These are phyloP conservation scores for Lophius piscatorius DNA, from an alignment of 2,113 vertebrate genomes.

Conservation along the genomic window DNA sequence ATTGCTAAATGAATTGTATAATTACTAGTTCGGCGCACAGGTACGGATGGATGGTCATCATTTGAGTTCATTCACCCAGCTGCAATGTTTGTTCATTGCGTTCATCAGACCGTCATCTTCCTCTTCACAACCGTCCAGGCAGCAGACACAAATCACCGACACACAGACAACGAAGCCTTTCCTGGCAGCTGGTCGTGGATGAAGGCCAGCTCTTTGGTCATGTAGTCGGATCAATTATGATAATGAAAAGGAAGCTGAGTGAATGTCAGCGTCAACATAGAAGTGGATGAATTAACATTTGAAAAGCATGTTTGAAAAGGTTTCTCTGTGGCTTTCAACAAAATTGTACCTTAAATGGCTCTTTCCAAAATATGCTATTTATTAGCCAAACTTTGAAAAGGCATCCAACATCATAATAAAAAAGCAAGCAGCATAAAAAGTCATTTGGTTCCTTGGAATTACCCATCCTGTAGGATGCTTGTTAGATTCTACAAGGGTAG, in stretches of 20 bases:
- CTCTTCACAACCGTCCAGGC: background rate
- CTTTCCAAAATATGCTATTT: too few species aligned
- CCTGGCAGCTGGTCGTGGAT: background rate
- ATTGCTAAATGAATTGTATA: too few species aligned
- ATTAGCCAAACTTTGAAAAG: too few species aligned
- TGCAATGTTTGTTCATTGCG: background rate
- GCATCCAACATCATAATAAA: too few species aligned
- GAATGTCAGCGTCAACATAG: constrained; percentile 6
- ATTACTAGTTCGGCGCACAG: too few species aligned
- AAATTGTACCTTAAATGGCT: background rate
- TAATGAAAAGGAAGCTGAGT: background rate
- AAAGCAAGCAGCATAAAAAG: too few species aligned
- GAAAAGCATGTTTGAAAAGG: constrained; percentile 3
- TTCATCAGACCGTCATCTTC: constrained; percentile 5
- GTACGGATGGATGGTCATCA: too few species aligned
- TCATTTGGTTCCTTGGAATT: too few species aligned
- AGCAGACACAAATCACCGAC: background rate
- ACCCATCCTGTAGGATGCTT: constrained; percentile 9
- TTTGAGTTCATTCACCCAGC: too few species aligned
- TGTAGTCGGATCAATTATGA: constrained; percentile 2
- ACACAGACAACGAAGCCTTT: constrained; percentile 3
- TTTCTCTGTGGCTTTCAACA: background rate
- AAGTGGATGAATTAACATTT: constrained; percentile 37
- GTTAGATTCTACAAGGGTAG: constrained; percentile 18
- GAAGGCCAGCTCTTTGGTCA: background rate